phyloP scores from a whole-genome alignment of 2,113 vertebrate species.

The Ophiodon elongatus region DNA sequence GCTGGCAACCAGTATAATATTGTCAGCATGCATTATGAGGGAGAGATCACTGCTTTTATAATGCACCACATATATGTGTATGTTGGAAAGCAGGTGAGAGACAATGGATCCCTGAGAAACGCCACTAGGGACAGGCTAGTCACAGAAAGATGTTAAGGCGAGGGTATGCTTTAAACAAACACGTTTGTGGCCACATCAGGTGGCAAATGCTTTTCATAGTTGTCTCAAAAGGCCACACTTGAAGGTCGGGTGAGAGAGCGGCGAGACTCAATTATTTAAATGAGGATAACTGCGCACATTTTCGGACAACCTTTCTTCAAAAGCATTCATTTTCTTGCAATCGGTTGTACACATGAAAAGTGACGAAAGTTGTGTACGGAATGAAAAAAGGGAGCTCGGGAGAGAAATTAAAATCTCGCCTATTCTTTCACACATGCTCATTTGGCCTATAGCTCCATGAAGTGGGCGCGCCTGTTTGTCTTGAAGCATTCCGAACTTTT shows the following conservation, averaged over 20 bases:
- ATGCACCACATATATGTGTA: neutral
- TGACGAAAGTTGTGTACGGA: neutral
- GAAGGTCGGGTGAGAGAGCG: too few species aligned
- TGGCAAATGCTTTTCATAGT: neutral
- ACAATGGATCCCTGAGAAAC: neutral
- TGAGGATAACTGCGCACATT: neutral
- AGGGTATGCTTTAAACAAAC: neutral
- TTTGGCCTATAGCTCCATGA: neutral
- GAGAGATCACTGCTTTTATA: neutral
- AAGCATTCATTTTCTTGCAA: neutral
- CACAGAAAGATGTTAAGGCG: neutral
- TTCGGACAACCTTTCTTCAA: neutral
- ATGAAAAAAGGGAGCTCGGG: neutral
- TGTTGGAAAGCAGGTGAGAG: slow-evolving; percentile 11
- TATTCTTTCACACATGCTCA: neutral
- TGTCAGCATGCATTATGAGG: neutral
- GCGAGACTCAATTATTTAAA: neutral
- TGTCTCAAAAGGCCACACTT: neutral
- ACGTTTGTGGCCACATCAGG: neutral
- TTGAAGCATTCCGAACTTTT: neutral
- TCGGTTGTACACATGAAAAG: neutral
- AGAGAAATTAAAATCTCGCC: neutral
- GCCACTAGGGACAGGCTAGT: neutral
- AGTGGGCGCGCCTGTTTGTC: neutral
- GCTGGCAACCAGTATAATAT: slow-evolving; percentile 4